Percentiles rank a stretch among this genome's conserved stretches.
These are phyloP conservation scores for Cairina moschata DNA, from an alignment of 2,113 vertebrate species.

Conservation along the genomic window DNA sequence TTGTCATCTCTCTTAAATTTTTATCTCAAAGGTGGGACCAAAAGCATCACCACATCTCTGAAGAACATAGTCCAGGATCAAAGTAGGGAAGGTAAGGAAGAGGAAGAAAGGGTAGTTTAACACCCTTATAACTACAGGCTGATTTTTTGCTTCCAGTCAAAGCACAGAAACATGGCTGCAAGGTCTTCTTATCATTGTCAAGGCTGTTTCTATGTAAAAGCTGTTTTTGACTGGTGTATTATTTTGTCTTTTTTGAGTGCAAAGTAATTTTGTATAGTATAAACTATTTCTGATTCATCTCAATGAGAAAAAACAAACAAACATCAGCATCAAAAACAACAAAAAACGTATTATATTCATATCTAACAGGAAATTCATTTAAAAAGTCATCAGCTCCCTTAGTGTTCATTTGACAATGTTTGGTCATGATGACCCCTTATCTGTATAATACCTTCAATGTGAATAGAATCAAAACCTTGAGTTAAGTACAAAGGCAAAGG, in stretches of 20 bases:
- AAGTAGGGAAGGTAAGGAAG: not conserved
- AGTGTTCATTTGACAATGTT: not conserved
- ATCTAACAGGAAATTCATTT: not conserved
- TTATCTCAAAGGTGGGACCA: not conserved
- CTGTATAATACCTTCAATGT: not conserved
- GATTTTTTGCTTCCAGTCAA: not conserved
- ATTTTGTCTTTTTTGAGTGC: not conserved
- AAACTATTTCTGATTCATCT: not conserved
- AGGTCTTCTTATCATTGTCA: not conserved
- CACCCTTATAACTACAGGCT: not conserved
- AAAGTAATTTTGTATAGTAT: fast-evolving
- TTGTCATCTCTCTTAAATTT: not conserved
- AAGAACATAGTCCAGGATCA: not conserved
- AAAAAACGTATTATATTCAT: not conserved
- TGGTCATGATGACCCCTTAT: not conserved
- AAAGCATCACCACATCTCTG: not conserved
- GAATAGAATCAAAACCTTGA: not conserved
- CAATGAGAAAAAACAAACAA: not conserved
- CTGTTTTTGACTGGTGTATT: not conserved
- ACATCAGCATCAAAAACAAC: too few species aligned
- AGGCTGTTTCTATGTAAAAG: not conserved
- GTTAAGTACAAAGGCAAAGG: not conserved
- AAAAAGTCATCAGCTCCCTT: not conserved
- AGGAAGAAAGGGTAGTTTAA: not conserved
- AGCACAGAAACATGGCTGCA: not conserved